Evolutionary conservation across 1,140 invertebrate genomes (phyloP), one percentile per base, ranked within the genome.

Genomic region (Caligus rogercresseyi): DNA sequence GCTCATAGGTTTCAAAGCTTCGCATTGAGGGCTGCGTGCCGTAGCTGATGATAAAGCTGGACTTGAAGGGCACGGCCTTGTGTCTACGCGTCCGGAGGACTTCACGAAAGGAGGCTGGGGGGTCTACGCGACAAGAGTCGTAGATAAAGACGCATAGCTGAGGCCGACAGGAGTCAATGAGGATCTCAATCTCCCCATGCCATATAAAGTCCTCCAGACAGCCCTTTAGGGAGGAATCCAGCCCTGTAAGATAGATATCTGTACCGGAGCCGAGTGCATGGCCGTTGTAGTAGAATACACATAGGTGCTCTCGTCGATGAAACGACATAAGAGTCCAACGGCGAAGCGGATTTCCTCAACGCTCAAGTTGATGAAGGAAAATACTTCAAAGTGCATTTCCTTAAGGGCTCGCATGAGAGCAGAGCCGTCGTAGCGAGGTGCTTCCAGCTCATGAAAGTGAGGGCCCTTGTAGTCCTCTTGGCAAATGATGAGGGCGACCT

Each of bases 291-390:
- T 63, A 63, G 24, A 63, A 63, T 1, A 63, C 13, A 20, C 51
- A 57, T 59, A 63, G 2, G 61, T 63, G n/a, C 15, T 21, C 19
- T 63, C 61, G 24, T 63, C 53, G 24, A 63, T 57, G 31, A 63
- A 63, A 16, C n/a, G 54, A 20, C 51, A 56, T 13, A 63, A 54
- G 7, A 63, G 21, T 4, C 57, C 61, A 1, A 63, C 61, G 18
- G 61, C 61, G 20, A 25, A 56, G 1, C 53, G 18, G 18, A 62
- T 53, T 43, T 62, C 43, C 21, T 54, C 16, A 16, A 52, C 14
- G 1, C 43, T 62, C 16, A 62, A 25, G 20, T 62, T 62, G 14
- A 25, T 21, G 16, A 62, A 62, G 3, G 60, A 2, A 16, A 62
- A 43, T 1, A 62, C 31, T 53, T 62, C 13, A 62, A 62, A 62